Base-by-base conservation (phyloP, 1,140 invertebrate genomes). In the Capitella teleta region DNA sequence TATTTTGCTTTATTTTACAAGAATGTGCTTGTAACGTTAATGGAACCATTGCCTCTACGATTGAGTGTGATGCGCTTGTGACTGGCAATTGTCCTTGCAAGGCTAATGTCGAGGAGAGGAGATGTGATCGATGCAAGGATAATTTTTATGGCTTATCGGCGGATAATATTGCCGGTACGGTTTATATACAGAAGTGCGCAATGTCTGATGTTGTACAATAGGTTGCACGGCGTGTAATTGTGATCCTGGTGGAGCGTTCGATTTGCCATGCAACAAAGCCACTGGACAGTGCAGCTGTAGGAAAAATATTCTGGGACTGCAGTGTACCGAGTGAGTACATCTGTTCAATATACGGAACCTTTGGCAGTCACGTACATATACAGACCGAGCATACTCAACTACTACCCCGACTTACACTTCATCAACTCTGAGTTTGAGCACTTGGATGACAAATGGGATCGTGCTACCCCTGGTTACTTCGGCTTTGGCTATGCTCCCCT, bases 341-440 rank as follows among this genome's bases (percentile, higher is more conserved):
- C 87, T 95, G 70, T 83, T 83, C 58, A 74, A 86, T 21, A 77
- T 86, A 6, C 87, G 87, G 64, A 94, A 98, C 74, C 93, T 85
- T 12, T 8, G 6, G 21, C 12, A 14, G 6, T 10, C 10, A 41
- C 8, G 38, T 12, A 41, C n/a, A n/a, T n/a, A 21, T 32, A 21
- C 36, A 53, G 52, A 23, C 34, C 47, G 6, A 10, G 28, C 16
- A n/a, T 14, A 12, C 28, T 26, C 26, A 43, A 30, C 23, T 53
- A 49, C 34, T 53, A 42, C 32, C 52, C 52, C 0, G 40, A 49
- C 19, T 21, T 44, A 41, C 52, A 53, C 36, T 49, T 43, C 32
- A 30, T 53, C 16, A 47, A 16, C 24, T 46, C 46, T 10, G 46
- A 53, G 28, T 18, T 53, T 32, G 52, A 53, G 24, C 30, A 49